Conservation (phyloP, 2,888 invertebrate genomes). For the Tinea trinotella region DNA sequence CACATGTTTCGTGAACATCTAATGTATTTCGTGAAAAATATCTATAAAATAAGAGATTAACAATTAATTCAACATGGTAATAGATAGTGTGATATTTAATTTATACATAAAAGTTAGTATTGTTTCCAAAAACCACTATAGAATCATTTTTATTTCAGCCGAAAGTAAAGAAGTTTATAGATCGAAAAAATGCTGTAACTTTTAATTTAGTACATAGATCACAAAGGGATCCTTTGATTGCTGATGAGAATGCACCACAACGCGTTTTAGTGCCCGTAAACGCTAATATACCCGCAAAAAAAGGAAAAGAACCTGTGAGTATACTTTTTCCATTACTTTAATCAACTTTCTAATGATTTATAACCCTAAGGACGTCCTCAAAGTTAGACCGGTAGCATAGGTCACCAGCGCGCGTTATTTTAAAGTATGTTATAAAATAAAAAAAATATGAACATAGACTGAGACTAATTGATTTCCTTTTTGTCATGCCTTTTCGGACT, state of each 20-base stretch:
- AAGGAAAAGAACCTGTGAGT: constrained; percentile 57
- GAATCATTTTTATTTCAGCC: constrained; percentile 53
- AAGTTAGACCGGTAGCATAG: too few species aligned
- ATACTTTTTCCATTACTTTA: not conserved
- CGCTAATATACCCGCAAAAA: constrained; percentile 49
- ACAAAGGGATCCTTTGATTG: constrained; percentile 91
- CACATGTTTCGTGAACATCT: not conserved
- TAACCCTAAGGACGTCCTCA: too few species aligned
- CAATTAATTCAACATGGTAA: constrained; percentile 8
- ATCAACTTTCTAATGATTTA: constrained; percentile 2
- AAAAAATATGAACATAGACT: too few species aligned
- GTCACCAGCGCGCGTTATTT: too few species aligned
- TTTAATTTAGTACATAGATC: constrained; percentile 95
- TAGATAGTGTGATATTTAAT: not conserved
- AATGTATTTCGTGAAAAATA: not conserved
- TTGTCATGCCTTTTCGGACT: too few species aligned
- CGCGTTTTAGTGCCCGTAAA: constrained; percentile 82
- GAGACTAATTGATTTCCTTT: too few species aligned
- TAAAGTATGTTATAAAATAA: too few species aligned
- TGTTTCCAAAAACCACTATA: not conserved
- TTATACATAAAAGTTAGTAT: not conserved
- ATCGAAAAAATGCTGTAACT: constrained; percentile 91
- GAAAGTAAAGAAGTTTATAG: constrained; percentile 86
- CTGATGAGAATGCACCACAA: constrained; percentile 92
- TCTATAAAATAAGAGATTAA: not conserved